These are phyloP conservation scores for Caiman crocodilus DNA, from an alignment of 2,797 vertebrate species.

Conservation along the genomic window DNA sequence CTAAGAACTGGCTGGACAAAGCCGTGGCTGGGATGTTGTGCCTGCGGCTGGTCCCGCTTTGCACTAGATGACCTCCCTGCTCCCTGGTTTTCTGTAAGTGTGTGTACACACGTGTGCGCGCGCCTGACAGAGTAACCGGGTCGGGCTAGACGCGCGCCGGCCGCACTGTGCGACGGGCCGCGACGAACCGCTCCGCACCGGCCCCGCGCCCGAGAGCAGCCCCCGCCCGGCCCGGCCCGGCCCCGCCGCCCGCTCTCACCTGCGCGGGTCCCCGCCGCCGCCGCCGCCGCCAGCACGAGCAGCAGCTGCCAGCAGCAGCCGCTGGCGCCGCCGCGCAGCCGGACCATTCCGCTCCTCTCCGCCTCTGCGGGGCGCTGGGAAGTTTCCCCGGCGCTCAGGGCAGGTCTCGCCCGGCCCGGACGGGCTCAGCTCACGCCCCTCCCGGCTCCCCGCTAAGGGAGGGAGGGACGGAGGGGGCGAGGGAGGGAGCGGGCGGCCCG, in stretches of 20 bases:
- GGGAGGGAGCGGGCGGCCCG: background rate
- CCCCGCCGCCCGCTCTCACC: background rate
- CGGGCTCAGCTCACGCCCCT: constrained; percentile 45
- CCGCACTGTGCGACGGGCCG: background rate
- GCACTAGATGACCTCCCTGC: no score
- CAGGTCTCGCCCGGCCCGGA: constrained; percentile 61
- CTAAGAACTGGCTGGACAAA: no score
- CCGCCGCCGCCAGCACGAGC: constrained; percentile 53
- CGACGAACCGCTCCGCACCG: background rate
- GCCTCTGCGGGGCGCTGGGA: background rate
- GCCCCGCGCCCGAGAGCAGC: accelerated
- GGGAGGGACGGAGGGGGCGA: background rate
- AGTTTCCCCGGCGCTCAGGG: constrained; percentile 12
- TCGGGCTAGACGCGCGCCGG: no score
- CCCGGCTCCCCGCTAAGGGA: background rate
- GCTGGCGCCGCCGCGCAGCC: background rate
- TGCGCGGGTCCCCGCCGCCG: constrained; percentile 41
- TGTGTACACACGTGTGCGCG: no score
- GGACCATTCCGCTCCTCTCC: constrained; percentile 23
- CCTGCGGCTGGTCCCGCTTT: no score
- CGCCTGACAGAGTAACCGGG: no score
- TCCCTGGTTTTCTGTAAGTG: no score
- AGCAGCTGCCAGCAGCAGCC: constrained; percentile 46
- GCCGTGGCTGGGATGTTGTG: no score
- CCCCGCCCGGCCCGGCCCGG: background rate